Conservation (phyloP, 2,888 invertebrate species). For the Stratiomys singularior region DNA sequence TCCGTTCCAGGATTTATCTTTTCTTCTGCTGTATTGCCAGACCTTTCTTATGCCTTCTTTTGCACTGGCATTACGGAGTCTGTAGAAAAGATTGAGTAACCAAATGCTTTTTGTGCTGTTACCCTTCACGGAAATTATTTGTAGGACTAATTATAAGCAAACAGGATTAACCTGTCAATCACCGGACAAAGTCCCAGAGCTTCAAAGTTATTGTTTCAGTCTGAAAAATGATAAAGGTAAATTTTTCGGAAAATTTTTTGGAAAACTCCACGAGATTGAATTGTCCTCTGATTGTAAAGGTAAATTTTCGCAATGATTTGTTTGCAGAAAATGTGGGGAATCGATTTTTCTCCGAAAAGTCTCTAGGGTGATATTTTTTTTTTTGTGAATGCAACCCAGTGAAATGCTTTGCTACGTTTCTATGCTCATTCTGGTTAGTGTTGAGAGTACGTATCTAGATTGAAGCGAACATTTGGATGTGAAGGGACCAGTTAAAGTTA, state of each 20-base stretch:
- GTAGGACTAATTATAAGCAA: constrained; percentile 37
- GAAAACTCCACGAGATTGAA: too few species aligned
- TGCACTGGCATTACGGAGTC: neutral
- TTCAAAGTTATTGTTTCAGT: neutral
- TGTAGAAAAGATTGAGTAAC: too few species aligned
- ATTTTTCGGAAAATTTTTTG: neutral
- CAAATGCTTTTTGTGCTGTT: too few species aligned
- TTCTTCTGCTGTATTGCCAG: neutral
- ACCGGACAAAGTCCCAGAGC: too few species aligned
- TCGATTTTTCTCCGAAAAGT: constrained; percentile 22
- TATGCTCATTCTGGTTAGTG: too few species aligned
- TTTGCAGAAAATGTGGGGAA: constrained; percentile 2
- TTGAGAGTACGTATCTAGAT: too few species aligned
- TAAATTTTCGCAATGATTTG: neutral
- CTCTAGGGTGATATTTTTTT: neutral
- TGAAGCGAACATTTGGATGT: too few species aligned
- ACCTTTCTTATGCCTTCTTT: too few species aligned
- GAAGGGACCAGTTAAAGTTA: constrained; percentile 19
- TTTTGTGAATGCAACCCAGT: neutral
- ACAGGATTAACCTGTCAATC: constrained; percentile 31
- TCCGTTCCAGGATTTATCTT: neutral
- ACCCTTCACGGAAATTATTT: neutral
- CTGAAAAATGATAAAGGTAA: neutral
- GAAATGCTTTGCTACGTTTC: too few species aligned
- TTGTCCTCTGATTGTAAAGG: neutral